Base-by-base conservation (phyloP, 2,888 invertebrate species). In the Aphrophora alni region DNA sequence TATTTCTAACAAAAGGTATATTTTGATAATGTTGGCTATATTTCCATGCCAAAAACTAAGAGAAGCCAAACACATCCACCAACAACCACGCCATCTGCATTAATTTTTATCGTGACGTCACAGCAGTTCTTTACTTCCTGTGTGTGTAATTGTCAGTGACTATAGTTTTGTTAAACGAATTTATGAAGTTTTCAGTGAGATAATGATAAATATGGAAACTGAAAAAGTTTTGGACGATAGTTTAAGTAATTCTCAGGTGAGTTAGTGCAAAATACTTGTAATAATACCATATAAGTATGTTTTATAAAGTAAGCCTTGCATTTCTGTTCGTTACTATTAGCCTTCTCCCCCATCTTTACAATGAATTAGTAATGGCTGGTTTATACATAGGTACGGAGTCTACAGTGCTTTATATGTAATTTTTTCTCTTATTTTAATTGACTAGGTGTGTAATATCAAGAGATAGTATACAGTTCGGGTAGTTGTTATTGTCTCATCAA, bases 171-270 rank as follows among this genome's bases (percentile, higher is more conserved):
- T 81, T 80, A 71, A 78, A 81, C 77, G 80, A 75, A 83, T 84
- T 83, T 82, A 82, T 83, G 82, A 79, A 80, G 82, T 82, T 81
- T 80, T 82, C 78, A 80, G 83, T 83, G 85, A 83, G 78, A 84
- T 84, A 85, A 84, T 85, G 85, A 92, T 93, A 91, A 94, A 95
- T 93, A 96, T 96, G 95, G 96, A 96, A 93, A 95, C 95, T 90
- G 95, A 96, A 92, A 95, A 95, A 92, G 93, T 94, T 90, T 93
- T 95, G 91, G 95, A 95, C 91, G 95, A 95, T 88, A 90, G 92
- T 86, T 92, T 91, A 89, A 90, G 92, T 87, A 93, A 92, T 90
- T 90, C 91, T 87, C 93, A 93, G 92, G 93, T 92, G 88, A 86
- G 87, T 82, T 74, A 38, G n/a, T n/a, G 7, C n/a, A 68, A 25